Evolutionary conservation across 2,113 vertebrate genomes (phyloP), one percentile per base, ranked within the genome.

Genomic region (Sprattus sprattus): DNA sequence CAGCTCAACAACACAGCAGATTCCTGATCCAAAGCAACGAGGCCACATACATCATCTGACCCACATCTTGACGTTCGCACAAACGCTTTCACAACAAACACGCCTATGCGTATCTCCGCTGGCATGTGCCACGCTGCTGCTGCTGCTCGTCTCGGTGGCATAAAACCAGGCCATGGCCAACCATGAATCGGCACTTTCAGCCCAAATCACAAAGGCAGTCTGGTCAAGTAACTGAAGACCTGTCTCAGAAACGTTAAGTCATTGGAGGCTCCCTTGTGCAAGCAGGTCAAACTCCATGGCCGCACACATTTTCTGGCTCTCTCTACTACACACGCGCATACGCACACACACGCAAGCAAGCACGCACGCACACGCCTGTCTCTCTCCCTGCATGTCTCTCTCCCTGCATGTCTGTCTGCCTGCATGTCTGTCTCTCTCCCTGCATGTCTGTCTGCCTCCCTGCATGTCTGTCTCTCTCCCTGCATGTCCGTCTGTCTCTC

Each of bases 81-180:
- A 13, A 25, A 13, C 49, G 85, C 49, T 86, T 86, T 86, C 47
- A 80, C 49, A 86, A 86, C 60, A 83, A 83, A 83, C 85, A 78
- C 67, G 47, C 0, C 28, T 46, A 11, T 4, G 4, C 18, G 44
- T 39, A 32, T 47, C 13, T 32, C 44, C 3, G 64, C 11, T 28
- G 54, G 60, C 83, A 71, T 45, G 20, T 71, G 57, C 45, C 28
- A 45, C 11, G 7, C 20, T 67, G 64, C 64, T 25, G n/a, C n/a
- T 11, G 64, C n/a, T 13, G 64, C 32, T 71, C 25, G n/a, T 11
- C 64, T 10, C n/a, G 11, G 64, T 7, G 64, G 7, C 25, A 28
- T 32, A 25, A 71, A 13, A 71, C 8, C 25, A 32, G 64, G 25
- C 64, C 64, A 9, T 9, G 64, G 64, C 64, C 64, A 71, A 71